Evolutionary conservation across 2,113 vertebrate species (phyloP), one percentile per base, ranked within the genome.

Genomic region (Lutjanus erythropterus): DNA sequence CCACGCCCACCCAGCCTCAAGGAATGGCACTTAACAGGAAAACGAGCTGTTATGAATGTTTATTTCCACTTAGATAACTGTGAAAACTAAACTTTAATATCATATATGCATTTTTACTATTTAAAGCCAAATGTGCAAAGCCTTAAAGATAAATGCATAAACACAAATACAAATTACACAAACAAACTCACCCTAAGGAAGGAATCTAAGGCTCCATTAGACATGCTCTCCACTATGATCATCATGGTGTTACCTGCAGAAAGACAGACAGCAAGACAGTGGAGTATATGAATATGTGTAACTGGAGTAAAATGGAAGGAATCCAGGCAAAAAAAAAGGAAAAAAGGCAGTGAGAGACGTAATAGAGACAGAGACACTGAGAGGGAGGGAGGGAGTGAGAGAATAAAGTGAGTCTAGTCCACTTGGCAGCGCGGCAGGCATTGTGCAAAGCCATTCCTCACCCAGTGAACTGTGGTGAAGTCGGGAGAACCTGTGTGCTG

Each of bases 131-230:
- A n/a, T n/a, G n/a, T n/a, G n/a, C n/a, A n/a, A n/a, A n/a, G n/a
- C n/a, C n/a, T n/a, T 10, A 10, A 12, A 35, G 21, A 56, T 44
- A 33, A 46, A 84, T 14, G 25, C 66, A 69, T 9, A 12, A 10
- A 21, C 16, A 29, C 21, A n/a, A n/a, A n/a, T n/a, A 68, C 41
- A 21, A 1, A 29, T n/a, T n/a, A n/a, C n/a, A n/a, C n/a, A n/a
- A n/a, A n/a, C n/a, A n/a, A n/a, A 84, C 97, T 94, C 81, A 99
- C 98, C 95, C 98, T 94, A 53, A 99, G 96, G 69, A 99, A 99
- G 39, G 96, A 94, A 37, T 99, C 97, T 82, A 99, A 93, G 67
- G 96, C 85, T 16, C 97, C 97, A 0, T 96, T 98, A 21, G 95
- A 93, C 97, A 99, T 94, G 89, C 95, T 97, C 89, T 99, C 98